Evolutionary conservation across 2,113 vertebrate species (phyloP).

Genomic region (Grammatotria lemairii): DNA sequence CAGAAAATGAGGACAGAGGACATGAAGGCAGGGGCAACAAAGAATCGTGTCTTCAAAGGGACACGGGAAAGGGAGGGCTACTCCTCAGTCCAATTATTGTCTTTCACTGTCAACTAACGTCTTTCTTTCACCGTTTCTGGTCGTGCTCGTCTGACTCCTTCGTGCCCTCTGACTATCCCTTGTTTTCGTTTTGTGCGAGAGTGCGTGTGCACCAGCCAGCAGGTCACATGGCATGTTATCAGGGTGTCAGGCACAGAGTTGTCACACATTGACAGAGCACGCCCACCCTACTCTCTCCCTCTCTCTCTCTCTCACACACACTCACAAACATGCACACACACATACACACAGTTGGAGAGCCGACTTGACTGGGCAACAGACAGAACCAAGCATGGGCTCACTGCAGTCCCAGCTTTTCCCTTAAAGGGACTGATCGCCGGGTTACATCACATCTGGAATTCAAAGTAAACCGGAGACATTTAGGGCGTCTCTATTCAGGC

Average conservation of each 20-base stretch:
- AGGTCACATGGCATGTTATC: constrained; percentile 60
- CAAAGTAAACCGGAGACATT: constrained; percentile 25
- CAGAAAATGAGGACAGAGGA: background rate
- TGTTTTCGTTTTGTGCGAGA: constrained; percentile 27
- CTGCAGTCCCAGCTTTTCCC: background rate
- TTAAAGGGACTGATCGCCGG: constrained; percentile 24
- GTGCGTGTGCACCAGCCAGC: background rate
- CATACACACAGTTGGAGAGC: background rate
- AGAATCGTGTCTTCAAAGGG: background rate
- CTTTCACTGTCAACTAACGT: constrained; percentile 6
- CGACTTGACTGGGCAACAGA: constrained; percentile 27
- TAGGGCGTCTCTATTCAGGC: constrained; percentile 1
- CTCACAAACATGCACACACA: background rate
- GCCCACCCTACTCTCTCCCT: background rate
- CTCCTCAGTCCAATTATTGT: background rate
- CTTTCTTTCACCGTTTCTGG: constrained; percentile 28
- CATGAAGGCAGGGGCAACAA: background rate
- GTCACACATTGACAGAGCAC: constrained; percentile 59
- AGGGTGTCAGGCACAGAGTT: constrained; percentile 56
- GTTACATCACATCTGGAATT: constrained; percentile 53
- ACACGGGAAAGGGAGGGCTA: background rate
- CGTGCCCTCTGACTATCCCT: constrained; percentile 40
- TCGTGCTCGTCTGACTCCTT: constrained; percentile 25
- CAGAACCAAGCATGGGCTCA: constrained; percentile 16
- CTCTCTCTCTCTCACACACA: background rate